Percentiles rank a stretch among this genome's conserved stretches.
phyloP scores from a whole-genome alignment of 2,888 invertebrate species.

The Mechanitis messenoides region DNA sequence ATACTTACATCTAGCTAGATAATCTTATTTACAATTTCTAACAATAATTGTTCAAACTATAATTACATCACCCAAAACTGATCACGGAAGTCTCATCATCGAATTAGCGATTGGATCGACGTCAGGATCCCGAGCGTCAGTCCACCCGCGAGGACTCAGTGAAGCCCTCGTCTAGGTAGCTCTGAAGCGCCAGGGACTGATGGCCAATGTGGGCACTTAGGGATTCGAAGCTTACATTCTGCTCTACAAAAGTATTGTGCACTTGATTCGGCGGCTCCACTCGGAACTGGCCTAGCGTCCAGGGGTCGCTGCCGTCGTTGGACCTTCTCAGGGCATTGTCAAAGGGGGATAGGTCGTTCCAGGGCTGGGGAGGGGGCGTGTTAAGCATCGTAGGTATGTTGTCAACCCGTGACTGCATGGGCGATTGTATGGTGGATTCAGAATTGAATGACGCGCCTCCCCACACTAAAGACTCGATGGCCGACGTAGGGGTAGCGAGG shows the following conservation, averaged over 20 bases:
- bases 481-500: conserved; percentile 41
- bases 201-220: conserved; percentile 50
- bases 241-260: conserved; percentile 63
- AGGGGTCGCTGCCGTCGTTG: conserved; percentile 54
- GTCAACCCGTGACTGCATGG: conserved; percentile 39
- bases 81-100: conserved; percentile 10
- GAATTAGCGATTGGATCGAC: not conserved
- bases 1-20: conserved; percentile 63
- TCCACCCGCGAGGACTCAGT: conserved; percentile 63
- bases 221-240: conserved; percentile 59
- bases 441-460: conserved; percentile 46
- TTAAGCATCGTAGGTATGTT: conserved; percentile 48
- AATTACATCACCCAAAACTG: conserved; percentile 48
- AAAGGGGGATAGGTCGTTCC: conserved; percentile 57
- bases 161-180: conserved; percentile 60
- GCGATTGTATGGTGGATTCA: conserved; percentile 32
- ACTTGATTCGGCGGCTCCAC: conserved; percentile 59
- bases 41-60: conserved; percentile 62
- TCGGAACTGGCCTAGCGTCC: conserved; percentile 64
- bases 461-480: conserved; percentile 60
- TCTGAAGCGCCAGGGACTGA: conserved; percentile 48
- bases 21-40: conserved; percentile 72
- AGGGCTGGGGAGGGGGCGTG: conserved; percentile 57
- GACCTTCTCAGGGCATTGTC: conserved; percentile 45
- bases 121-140: conserved; percentile 42